These are phyloP conservation scores for Serinus canaria DNA, from an alignment of 2,113 vertebrate genomes.

Conservation along the genomic window DNA sequence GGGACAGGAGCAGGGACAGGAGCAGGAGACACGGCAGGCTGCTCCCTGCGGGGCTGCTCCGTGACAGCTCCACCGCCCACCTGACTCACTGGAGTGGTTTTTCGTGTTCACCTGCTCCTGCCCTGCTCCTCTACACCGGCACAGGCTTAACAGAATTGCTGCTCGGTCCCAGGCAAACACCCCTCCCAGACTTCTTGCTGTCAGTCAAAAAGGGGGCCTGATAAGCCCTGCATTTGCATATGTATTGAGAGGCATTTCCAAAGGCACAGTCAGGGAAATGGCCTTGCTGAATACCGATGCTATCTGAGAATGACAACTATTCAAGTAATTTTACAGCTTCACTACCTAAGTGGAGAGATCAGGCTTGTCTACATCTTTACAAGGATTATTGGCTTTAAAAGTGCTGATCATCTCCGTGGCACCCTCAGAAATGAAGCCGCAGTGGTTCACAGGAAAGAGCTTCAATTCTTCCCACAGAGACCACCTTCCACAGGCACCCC, in stretches of 20 bases:
- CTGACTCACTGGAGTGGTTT: background rate
- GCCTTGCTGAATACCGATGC: constrained; percentile 47
- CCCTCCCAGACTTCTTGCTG: background rate
- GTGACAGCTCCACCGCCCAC: background rate
- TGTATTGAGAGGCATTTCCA: constrained; percentile 29
- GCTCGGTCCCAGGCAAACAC: background rate
- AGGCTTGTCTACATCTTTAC: constrained; percentile 7
- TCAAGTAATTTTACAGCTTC: constrained; percentile 21
- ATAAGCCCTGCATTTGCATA: constrained; percentile 43
- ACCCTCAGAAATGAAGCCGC: background rate
- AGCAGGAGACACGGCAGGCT: background rate
- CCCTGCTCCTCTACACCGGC: background rate
- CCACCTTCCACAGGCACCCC: background rate
- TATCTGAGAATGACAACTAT: constrained; percentile 44
- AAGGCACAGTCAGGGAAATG: constrained; percentile 32
- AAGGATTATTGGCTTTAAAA: constrained; percentile 18
- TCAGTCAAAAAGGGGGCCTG: constrained; percentile 24
- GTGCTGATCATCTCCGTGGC: background rate
- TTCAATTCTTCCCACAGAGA: background rate
- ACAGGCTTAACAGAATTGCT: background rate
- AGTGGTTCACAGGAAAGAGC: background rate
- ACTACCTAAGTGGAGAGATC: constrained; percentile 15
- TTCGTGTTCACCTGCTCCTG: background rate
- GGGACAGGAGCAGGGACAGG: background rate
- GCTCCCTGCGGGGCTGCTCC: background rate